Evolutionary conservation across 2,797 vertebrate genomes (phyloP), one percentile per base, ranked within the genome.

Genomic region (Gallinago solitaria): DNA sequence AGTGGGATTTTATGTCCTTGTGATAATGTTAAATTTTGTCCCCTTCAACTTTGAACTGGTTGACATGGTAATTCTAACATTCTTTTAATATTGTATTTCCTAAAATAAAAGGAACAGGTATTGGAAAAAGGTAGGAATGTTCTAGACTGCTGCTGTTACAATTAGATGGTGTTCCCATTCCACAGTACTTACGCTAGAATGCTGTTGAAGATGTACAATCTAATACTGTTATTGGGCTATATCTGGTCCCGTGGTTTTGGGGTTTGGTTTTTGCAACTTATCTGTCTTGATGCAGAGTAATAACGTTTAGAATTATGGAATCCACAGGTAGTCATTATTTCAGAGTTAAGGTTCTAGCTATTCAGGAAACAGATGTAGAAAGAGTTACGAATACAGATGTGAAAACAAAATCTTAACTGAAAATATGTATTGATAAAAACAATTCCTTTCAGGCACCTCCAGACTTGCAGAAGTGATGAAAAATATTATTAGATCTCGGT

Each of bases 381-480:
- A 43, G 61, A 2, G 0, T 77, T 82, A 43, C 3, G 3, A 90
- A 86, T 86, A 73, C 45, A 69, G 57, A 50, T 1, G 1, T 59
- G 67, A 88, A 92, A 94, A 82, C 25, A 89, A 75, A 83, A 28
- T 71, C 45, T 71, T 77, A 86, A 39, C 7, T 90, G 81, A 92
- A 92, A 92, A 39, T 91, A 89, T 30, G 35, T 83, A 5, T 63
- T 74, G 9, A 51, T 76, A 67, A 85, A 92, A 91, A 23, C 47
- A 89, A n/a, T 70, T 94, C 48, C 24, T 94, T 89, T 80, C 60
- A 83, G 87, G 41, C 84, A 64, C 57, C 93, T 95, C 79, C 57
- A 96, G 94, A 87, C 87, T 94, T 96, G 94, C 76, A 87, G 18
- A 87, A 83, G 53, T 80, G 50, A 35, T 92, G 74, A 69, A 87